phyloP scores from a whole-genome alignment of 2,113 vertebrate genomes.

The Sapayoa aenigma region DNA sequence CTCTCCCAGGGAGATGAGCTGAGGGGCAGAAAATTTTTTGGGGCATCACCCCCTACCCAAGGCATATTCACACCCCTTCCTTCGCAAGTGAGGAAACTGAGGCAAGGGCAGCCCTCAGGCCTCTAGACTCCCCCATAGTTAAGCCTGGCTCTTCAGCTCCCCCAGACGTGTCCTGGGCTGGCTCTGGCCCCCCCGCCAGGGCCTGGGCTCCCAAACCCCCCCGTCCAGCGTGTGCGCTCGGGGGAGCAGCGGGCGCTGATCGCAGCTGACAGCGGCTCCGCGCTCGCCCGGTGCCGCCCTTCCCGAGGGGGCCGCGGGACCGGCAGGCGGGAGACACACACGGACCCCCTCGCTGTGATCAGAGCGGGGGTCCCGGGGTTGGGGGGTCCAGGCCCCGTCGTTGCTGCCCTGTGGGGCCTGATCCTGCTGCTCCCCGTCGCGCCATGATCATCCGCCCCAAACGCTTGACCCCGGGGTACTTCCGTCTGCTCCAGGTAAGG shows the following conservation, averaged over 20 bases:
- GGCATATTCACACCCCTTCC: background rate
- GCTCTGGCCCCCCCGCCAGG: background rate
- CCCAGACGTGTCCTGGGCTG: background rate
- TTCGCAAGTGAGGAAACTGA: background rate
- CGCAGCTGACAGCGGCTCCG: slow-evolving; percentile 69
- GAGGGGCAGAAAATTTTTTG: background rate
- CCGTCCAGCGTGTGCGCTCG: slow-evolving; percentile 2
- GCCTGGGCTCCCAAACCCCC: background rate
- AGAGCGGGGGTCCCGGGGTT: fast-evolving
- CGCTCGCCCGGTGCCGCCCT: background rate
- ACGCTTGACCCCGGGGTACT: slow-evolving; percentile 92
- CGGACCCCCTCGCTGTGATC: background rate
- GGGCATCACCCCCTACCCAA: fast-evolving
- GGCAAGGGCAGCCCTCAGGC: background rate
- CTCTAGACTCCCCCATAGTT: fast-evolving
- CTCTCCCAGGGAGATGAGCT: no score
- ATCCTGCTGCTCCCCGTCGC: background rate
- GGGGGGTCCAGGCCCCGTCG: no score
- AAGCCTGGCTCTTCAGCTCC: fast-evolving
- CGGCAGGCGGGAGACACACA: background rate
- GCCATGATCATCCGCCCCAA: slow-evolving; percentile 87
- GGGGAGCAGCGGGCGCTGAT: slow-evolving; percentile 72
- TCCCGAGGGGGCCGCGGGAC: background rate
- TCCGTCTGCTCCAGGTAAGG: slow-evolving; percentile 89
- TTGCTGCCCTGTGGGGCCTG: background rate